Evolutionary conservation across 2,113 vertebrate species (phyloP), one percentile per base, ranked within the genome.

Genomic region (Amazona vittata): DNA sequence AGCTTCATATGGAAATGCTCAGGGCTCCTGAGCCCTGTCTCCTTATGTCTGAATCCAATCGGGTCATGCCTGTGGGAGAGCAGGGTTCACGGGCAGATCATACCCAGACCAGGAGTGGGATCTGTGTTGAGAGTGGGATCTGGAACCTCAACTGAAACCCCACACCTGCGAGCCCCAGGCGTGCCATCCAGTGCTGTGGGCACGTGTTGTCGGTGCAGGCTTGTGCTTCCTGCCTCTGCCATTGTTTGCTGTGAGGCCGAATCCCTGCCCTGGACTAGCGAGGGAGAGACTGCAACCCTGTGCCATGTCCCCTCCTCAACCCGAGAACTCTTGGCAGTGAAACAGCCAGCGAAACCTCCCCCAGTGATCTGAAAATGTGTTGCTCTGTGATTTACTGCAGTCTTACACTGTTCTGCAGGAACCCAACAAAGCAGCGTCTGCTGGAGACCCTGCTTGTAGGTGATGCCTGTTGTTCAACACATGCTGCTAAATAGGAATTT

Each of bases 31-130:
- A 67, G 46, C 74, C 31, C n/a, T 26, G 19, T 53, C 24, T 16
- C 21, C 15, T 77, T 44, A 49, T 12, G 22, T 6, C n/a, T 59
- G 49, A 71, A 24, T 64, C 37, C 37, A 37, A 37, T 37, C 9
- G 35, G 21, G 25, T 53, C 0, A 0, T 63, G 47, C 11, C 3
- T 1, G 0, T 41, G 46, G 52, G 31, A 62, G 53, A 44, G 7
- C 5, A 15, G 60, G 11, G 52, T 84, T 25, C 44, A 35, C 62
- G n/a, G 75, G 62, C 33, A 22, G 33, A 16, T 39, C 4, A 2
- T 46, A 52, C 37, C 35, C 47, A 49, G 9, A 33, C 12, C 22
- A 15, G 24, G 11, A 44, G 6, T 6, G 35, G 53, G 53, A 44
- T 69, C 47, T 63, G 47, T 49, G 60, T 15, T 33, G 11, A 18